phyloP scores from a whole-genome alignment of 2,113 vertebrate species.

The Neofelis nebulosa region DNA sequence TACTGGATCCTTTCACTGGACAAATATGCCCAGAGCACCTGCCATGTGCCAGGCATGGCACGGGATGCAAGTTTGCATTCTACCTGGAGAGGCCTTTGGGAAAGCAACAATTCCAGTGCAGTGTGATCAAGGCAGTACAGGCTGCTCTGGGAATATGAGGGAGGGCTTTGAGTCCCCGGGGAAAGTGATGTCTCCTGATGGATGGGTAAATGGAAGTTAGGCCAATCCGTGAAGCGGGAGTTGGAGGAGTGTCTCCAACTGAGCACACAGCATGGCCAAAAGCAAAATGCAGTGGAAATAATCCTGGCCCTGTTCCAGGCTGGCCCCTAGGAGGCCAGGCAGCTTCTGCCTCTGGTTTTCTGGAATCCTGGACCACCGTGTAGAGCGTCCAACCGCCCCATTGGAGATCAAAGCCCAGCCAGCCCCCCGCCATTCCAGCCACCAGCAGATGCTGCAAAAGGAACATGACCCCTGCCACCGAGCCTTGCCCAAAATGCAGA shows the following conservation, averaged over 20 bases:
- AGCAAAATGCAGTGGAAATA: not conserved
- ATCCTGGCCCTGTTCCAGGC: no score
- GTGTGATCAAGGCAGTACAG: not conserved
- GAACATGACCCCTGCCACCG: not conserved
- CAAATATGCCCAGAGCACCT: not conserved
- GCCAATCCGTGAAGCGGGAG: not conserved
- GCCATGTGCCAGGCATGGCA: not conserved
- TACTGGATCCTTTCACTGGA: not conserved
- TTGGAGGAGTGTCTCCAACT: not conserved
- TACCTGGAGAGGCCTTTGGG: not conserved
- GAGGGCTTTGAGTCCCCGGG: not conserved
- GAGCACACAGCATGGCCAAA: not conserved
- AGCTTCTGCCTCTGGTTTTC: not conserved
- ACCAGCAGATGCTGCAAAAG: accelerated
- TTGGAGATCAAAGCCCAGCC: not conserved
- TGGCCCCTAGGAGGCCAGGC: not conserved
- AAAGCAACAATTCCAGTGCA: no score
- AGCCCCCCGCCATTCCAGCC: not conserved
- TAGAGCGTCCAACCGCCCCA: accelerated
- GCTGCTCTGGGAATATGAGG: not conserved
- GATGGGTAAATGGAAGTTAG: not conserved
- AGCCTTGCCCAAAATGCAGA: not conserved
- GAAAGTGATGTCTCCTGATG: not conserved
- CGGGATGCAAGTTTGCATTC: not conserved
- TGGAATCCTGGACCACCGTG: not conserved